A percentile compares a stretch with the other conserved stretches of the same genome.
phyloP scores from a whole-genome alignment of 2,113 vertebrate genomes.

The Notothenia coriiceps region DNA sequence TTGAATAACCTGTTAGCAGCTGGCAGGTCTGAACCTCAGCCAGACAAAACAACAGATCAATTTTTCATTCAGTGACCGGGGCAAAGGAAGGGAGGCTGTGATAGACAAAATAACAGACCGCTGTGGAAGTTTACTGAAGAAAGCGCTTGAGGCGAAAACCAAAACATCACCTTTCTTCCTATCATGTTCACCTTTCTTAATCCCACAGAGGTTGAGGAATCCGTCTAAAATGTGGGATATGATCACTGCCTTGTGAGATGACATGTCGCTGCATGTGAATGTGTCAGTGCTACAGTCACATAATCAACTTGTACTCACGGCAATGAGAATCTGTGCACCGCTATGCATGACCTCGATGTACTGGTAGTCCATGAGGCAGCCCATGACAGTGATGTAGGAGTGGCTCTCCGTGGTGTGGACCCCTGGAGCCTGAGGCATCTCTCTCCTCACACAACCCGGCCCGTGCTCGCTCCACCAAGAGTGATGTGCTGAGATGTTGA shows the following conservation, averaged over 20 bases:
- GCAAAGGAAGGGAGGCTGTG: constrained; percentile 41
- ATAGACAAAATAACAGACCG: constrained; percentile 51
- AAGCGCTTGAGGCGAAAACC: constrained; percentile 33
- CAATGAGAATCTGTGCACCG: constrained; percentile 88
- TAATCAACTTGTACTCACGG: constrained; percentile 82
- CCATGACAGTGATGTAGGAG: constrained; percentile 88
- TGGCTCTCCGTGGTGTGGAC: constrained; percentile 83
- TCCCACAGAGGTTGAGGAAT: not conserved
- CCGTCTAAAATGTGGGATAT: not conserved
- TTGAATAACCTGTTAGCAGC: constrained; percentile 67
- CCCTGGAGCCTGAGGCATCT: constrained; percentile 78
- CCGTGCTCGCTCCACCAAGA: constrained; percentile 94
- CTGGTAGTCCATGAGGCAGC: constrained; percentile 89
- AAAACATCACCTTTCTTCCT: constrained; percentile 37
- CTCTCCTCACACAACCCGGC: constrained; percentile 87
- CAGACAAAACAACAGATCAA: constrained; percentile 72
- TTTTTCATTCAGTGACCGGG: constrained; percentile 59
- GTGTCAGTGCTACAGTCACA: not conserved
- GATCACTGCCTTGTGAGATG: not conserved
- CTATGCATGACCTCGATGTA: constrained; percentile 93
- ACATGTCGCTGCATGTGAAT: constrained; percentile 7
- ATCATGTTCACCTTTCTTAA: constrained; percentile 21
- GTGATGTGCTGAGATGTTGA: constrained; percentile 90
- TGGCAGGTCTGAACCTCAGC: constrained; percentile 54
- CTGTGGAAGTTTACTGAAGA: constrained; percentile 14